Conservation (phyloP, 1,140 invertebrate genomes). For the Drosophila sulfurigaster region DNA sequence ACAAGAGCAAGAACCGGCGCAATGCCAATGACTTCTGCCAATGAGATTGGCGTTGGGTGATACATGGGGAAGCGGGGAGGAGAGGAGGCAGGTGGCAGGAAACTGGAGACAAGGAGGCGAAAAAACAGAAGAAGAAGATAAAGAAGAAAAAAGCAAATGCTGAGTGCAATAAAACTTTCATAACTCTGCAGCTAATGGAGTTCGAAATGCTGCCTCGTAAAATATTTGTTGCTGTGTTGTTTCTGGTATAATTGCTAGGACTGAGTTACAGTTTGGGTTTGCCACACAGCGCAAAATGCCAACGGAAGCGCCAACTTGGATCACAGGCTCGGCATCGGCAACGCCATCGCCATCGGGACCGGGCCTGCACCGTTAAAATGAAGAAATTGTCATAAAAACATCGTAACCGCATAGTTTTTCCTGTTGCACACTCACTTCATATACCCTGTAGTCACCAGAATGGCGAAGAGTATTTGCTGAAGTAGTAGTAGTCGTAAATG, state of each 20-base stretch:
- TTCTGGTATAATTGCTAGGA: slow-evolving; percentile 70
- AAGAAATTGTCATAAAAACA: slow-evolving; percentile 79
- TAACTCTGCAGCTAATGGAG: slow-evolving; percentile 82
- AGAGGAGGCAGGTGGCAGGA: slow-evolving; percentile 3
- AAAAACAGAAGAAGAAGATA: neutral
- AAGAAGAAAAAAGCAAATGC: slow-evolving; percentile 42
- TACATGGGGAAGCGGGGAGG: slow-evolving; percentile 8
- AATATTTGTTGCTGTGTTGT: slow-evolving; percentile 66
- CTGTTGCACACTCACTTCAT: neutral
- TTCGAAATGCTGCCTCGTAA: slow-evolving; percentile 81
- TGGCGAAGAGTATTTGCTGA: neutral
- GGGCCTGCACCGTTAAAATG: slow-evolving; percentile 51
- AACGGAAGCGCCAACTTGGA: slow-evolving; percentile 77
- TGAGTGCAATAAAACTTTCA: slow-evolving; percentile 83
- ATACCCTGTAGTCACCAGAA: slow-evolving; percentile 20
- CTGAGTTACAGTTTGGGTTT: slow-evolving; percentile 46
- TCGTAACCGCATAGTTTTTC: slow-evolving; percentile 40
- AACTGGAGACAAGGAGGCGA: slow-evolving; percentile 23
- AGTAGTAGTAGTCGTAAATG: neutral
- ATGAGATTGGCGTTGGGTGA: neutral
- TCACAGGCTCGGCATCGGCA: slow-evolving; percentile 16
- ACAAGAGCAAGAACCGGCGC: slow-evolving; percentile 31
- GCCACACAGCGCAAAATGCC: slow-evolving; percentile 34
- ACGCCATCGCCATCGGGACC: neutral
- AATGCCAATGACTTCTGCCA: slow-evolving; percentile 75